phyloP scores from a whole-genome alignment of 2,888 invertebrate species.

The Pseudococcus viburni region DNA sequence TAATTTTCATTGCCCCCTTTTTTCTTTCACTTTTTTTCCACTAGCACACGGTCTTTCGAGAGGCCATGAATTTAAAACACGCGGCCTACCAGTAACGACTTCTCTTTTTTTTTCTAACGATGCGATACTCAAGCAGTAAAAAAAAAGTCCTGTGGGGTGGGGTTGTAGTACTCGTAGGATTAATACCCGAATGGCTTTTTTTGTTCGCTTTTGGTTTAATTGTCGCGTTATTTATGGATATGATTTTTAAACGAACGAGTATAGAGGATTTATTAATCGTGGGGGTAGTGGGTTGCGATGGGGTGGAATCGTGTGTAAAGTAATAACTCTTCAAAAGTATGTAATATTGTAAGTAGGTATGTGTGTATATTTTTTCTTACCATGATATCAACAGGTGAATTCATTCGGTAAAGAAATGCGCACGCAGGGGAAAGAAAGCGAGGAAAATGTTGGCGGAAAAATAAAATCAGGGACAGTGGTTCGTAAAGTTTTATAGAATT shows the following conservation, averaged over 20 bases:
- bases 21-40: neutral
- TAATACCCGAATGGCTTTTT: neutral
- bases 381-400: slow-evolving; percentile 25
- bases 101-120: slow-evolving; percentile 1
- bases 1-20: slow-evolving; percentile 17
- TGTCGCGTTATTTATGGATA: slow-evolving; percentile 28
- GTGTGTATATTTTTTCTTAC: slow-evolving; percentile 25
- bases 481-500: neutral
- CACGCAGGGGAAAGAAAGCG: neutral
- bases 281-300: neutral
- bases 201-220: neutral
- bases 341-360: neutral
- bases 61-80: slow-evolving; percentile 47
- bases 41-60: neutral
- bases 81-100: slow-evolving; percentile 13
- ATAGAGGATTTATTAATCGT: neutral
- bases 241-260: neutral
- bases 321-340: neutral
- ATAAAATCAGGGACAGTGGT: neutral
- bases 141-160: slow-evolving; percentile 43
- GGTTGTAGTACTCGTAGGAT: too few relatives aligned
- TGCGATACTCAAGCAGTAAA: neutral
- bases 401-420: slow-evolving; percentile 7
- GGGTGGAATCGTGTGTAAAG: neutral
- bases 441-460: slow-evolving; percentile 36